Evolutionary conservation across 1,140 invertebrate species (phyloP).

Genomic region (Drosophila kikkawai): DNA sequence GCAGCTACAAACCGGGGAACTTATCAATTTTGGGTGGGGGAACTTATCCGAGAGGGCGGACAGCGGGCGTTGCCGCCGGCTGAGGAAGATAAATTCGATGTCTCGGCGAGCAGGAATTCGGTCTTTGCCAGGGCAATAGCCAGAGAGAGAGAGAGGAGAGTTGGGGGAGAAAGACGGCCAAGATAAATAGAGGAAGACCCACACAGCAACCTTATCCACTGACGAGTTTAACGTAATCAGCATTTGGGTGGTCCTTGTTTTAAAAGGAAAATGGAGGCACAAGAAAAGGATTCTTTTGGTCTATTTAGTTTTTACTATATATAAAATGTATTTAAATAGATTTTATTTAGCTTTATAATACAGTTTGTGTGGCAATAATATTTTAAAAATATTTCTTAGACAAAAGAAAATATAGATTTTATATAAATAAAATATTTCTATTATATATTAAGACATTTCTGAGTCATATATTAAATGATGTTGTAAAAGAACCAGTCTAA

Average conservation of each 20-base stretch:
- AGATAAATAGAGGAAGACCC: slow-evolving; percentile 19
- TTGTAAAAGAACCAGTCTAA: background rate
- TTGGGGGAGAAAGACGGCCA: background rate
- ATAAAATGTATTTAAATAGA: background rate
- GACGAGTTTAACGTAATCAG: slow-evolving; percentile 13
- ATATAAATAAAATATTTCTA: background rate
- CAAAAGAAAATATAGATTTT: background rate
- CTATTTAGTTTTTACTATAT: background rate
- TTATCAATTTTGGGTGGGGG: slow-evolving; percentile 36
- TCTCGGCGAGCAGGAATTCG: slow-evolving; percentile 28
- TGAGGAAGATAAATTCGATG: slow-evolving; percentile 69
- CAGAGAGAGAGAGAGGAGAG: background rate
- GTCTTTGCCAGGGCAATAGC: slow-evolving; percentile 19
- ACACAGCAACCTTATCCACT: background rate
- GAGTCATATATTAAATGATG: background rate
- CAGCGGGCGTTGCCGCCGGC: slow-evolving; percentile 2
- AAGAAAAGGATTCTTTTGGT: background rate
- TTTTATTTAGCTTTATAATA: background rate
- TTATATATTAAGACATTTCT: background rate
- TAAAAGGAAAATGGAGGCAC: background rate
- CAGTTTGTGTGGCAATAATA: background rate
- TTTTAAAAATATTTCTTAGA: background rate
- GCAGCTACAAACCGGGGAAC: slow-evolving; percentile 8
- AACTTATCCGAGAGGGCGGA: slow-evolving; percentile 3
- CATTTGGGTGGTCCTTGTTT: slow-evolving; percentile 1